A percentile compares a stretch with the other conserved stretches of the same genome.
These are phyloP conservation scores for Cephus spinipes DNA, from an alignment of 2,888 invertebrate species.

Conservation along the genomic window DNA sequence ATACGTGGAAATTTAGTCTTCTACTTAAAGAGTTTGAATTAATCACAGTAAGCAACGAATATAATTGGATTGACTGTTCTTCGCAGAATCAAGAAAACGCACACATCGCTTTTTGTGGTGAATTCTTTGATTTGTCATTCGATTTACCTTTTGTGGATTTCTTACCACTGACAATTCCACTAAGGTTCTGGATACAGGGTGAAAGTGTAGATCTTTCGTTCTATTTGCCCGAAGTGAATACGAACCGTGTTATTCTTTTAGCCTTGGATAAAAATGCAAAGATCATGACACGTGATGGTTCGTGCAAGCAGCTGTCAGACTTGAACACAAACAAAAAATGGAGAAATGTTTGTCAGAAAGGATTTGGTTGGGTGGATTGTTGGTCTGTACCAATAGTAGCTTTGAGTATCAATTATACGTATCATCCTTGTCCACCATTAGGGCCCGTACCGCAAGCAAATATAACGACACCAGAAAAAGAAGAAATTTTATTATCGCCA, in stretches of 20 bases:
- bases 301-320: slow-evolving; percentile 70
- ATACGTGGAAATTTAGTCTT: slow-evolving; percentile 94
- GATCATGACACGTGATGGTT: slow-evolving; percentile 82
- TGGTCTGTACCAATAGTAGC: slow-evolving; percentile 97
- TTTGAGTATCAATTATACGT: slow-evolving; percentile 89
- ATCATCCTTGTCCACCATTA: slow-evolving; percentile 91
- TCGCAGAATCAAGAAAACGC: slow-evolving; percentile 96
- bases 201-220: slow-evolving; percentile 92
- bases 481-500: slow-evolving; percentile 91
- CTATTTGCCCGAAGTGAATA: slow-evolving; percentile 92
- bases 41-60: slow-evolving; percentile 92
- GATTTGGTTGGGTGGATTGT: slow-evolving; percentile 92
- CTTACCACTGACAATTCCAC: slow-evolving; percentile 87
- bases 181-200: slow-evolving; percentile 95
- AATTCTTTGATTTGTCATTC: slow-evolving; percentile 92
- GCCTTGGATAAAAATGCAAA: slow-evolving; percentile 91
- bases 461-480: slow-evolving; percentile 94
- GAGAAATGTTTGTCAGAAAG: slow-evolving; percentile 83
- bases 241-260: slow-evolving; percentile 83
- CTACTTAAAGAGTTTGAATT: slow-evolving; percentile 95
- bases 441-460: slow-evolving; percentile 92
- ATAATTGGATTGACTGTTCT: slow-evolving; percentile 99
- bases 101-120: slow-evolving; percentile 94
- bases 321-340: slow-evolving; percentile 73
- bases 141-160: slow-evolving; percentile 95